Conservation (phyloP, 2,797 vertebrate genomes). For the Xyrichtys novacula region DNA sequence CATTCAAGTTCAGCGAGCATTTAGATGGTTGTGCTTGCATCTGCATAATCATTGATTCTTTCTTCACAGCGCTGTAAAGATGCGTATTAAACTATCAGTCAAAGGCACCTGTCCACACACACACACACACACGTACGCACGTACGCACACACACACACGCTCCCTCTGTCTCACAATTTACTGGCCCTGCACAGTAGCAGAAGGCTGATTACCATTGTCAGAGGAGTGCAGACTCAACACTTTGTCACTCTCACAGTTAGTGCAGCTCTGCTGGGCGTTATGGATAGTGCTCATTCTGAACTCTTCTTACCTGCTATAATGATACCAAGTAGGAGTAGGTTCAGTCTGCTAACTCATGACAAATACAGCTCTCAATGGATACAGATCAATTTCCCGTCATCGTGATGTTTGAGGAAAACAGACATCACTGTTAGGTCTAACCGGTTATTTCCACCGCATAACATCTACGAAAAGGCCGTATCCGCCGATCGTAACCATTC, state of each 20-base stretch:
- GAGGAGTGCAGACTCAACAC: constrained; percentile 62
- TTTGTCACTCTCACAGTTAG: constrained; percentile 65
- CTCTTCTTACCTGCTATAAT: constrained; percentile 31
- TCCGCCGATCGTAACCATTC: no score
- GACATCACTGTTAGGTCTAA: no score
- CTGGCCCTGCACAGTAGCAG: constrained; percentile 34
- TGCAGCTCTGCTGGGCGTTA: constrained; percentile 48
- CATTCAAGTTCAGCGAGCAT: not conserved
- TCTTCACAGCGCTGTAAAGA: constrained; percentile 2
- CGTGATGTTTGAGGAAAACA: no score
- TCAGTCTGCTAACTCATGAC: no score
- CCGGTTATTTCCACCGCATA: no score
- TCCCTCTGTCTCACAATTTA: constrained; percentile 22
- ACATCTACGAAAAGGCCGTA: no score
- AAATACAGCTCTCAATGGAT: no score
- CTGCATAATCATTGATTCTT: constrained; percentile 14
- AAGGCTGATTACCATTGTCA: constrained; percentile 72
- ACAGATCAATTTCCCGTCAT: no score
- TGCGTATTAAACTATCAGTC: constrained; percentile 12
- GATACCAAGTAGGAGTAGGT: constrained; percentile 22
- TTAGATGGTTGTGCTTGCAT: not conserved
- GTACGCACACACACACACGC: constrained; percentile 3
- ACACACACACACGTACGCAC: constrained; percentile 1
- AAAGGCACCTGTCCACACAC: constrained; percentile 7
- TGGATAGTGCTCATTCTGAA: constrained; percentile 38